Evolutionary conservation across 2,888 invertebrate genomes (phyloP).

Genomic region (Tetheella fluctuosa): DNA sequence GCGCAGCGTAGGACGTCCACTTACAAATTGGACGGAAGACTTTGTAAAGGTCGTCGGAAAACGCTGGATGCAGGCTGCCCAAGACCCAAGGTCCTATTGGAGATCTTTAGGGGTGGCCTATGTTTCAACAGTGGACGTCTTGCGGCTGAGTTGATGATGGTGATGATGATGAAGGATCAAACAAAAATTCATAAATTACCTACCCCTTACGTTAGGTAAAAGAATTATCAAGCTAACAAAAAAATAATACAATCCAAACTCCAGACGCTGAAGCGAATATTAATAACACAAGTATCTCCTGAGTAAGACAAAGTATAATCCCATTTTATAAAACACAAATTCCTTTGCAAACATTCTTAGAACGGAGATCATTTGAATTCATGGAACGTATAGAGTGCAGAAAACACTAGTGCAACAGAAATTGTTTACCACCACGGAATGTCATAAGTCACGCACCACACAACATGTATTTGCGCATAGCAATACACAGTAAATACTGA

Average conservation of each 20-base stretch:
- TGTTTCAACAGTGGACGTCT: too few relatives aligned
- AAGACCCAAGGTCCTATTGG: too few relatives aligned
- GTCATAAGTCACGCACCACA: conserved; percentile 8
- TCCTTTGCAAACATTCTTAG: background rate
- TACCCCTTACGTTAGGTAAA: too few relatives aligned
- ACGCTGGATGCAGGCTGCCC: too few relatives aligned
- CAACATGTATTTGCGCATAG: background rate
- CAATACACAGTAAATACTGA: conserved; percentile 21
- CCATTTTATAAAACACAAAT: background rate
- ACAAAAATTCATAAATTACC: too few relatives aligned
- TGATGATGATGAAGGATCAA: too few relatives aligned
- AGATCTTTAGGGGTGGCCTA: too few relatives aligned
- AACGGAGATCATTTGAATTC: conserved; percentile 6
- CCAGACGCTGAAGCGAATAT: background rate
- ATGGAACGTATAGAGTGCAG: conserved; percentile 5
- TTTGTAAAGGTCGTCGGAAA: too few relatives aligned
- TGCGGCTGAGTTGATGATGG: too few relatives aligned
- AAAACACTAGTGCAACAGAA: background rate
- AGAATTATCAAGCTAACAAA: background rate
- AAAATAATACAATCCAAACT: background rate
- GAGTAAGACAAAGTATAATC: background rate
- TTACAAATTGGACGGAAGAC: too few relatives aligned
- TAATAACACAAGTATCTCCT: background rate
- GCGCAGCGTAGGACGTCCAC: too few relatives aligned
- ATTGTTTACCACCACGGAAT: background rate